Conservation (phyloP, 2,888 invertebrate species). For the Bellardia bayeri region DNA sequence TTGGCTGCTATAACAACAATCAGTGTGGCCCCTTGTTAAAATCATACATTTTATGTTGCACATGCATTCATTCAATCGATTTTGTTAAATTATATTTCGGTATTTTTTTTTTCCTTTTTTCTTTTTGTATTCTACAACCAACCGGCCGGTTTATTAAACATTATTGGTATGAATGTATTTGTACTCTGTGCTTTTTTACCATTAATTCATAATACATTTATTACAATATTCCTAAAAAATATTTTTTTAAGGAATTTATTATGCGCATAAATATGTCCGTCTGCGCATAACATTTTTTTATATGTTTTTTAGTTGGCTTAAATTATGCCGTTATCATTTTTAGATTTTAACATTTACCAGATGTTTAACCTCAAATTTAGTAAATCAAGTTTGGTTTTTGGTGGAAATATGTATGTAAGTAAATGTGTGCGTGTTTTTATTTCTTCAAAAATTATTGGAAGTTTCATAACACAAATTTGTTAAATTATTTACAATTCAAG, state of each 20-base stretch:
- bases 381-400: conserved; percentile 63
- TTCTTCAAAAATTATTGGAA: conserved; percentile 3
- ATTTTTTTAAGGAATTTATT: conserved; percentile 55
- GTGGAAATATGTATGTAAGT: background rate
- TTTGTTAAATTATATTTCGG: conserved; percentile 58
- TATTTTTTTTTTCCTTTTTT: conserved; percentile 24
- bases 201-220: conserved; percentile 61
- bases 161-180: conserved; percentile 7
- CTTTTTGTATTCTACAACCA: conserved; percentile 27
- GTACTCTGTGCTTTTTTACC: conserved; percentile 17
- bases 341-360: conserved; percentile 62
- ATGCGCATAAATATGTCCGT: conserved; percentile 63
- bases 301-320: conserved; percentile 4
- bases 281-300: background rate
- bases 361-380: conserved; percentile 69
- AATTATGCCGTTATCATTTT: conserved; percentile 61
- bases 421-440: background rate
- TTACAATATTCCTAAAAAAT: conserved; percentile 53
- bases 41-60: conserved; percentile 31
- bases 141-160: conserved; percentile 52
- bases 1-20: conserved; percentile 41
- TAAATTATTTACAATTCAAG: conserved; percentile 59
- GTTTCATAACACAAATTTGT: conserved; percentile 42
- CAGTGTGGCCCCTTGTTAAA: conserved; percentile 62
- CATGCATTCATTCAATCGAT: conserved; percentile 1